Evolutionary conservation across 1,140 invertebrate genomes (phyloP).

Genomic region (Reticulitermes speratus): DNA sequence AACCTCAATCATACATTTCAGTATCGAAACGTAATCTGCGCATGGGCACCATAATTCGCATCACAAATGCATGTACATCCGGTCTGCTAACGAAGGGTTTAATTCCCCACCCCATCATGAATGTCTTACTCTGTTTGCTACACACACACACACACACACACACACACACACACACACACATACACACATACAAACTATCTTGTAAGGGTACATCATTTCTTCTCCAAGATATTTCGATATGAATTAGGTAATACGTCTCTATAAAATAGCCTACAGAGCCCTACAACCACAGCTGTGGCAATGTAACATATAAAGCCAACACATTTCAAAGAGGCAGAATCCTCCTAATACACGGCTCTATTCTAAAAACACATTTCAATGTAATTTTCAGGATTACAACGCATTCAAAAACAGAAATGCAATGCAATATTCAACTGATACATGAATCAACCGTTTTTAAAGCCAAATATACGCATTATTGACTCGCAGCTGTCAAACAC

Average conservation of each 20-base stretch:
- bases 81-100: too few species aligned
- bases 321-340: neutral
- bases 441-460: neutral
- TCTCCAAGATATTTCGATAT: too few species aligned
- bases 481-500: neutral
- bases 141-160: too few species aligned
- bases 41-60: too few species aligned
- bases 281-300: neutral
- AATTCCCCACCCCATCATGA: too few species aligned
- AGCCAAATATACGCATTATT: neutral
- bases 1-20: too few species aligned
- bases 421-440: neutral
- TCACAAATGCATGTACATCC: too few species aligned
- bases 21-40: too few species aligned
- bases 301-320: neutral
- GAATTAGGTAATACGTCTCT: neutral
- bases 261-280: neutral
- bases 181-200: too few species aligned
- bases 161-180: too few species aligned
- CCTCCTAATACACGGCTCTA: neutral
- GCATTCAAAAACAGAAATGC: neutral
- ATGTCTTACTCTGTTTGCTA: too few species aligned
- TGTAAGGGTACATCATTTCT: too few species aligned
- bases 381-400: neutral
- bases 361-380: neutral